These are phyloP conservation scores for Anthoptus insignis DNA, from an alignment of 2,888 invertebrate genomes.

Conservation along the genomic window DNA sequence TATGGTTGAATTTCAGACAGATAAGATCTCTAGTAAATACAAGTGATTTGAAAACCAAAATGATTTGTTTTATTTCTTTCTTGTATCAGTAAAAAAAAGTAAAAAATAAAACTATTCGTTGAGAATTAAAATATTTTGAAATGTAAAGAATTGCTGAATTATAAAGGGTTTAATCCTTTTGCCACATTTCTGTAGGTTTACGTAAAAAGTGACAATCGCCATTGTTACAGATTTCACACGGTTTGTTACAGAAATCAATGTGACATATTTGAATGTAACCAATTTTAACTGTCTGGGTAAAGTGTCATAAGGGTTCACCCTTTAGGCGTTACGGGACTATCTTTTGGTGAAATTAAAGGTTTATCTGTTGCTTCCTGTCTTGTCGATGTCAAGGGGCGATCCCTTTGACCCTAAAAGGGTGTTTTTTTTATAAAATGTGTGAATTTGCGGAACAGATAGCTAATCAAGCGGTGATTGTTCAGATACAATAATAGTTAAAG, in stretches of 20 bases:
- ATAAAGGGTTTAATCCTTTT: constrained; percentile 67
- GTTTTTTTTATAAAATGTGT: constrained; percentile 62
- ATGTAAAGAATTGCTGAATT: too few species aligned
- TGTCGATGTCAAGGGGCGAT: constrained; percentile 72
- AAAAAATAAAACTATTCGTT: too few species aligned
- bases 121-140: too few species aligned
- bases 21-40: too few species aligned
- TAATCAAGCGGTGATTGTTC: constrained; percentile 60
- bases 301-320: too few species aligned
- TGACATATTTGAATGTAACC: constrained; percentile 77
- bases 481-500: too few species aligned
- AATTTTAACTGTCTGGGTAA: constrained; percentile 77
- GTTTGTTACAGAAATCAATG: constrained; percentile 75
- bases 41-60: too few species aligned
- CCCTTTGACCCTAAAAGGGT: constrained; percentile 69
- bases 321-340: constrained; percentile 69
- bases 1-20: too few species aligned
- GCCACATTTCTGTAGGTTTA: constrained; percentile 50
- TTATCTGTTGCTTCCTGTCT: constrained; percentile 71
- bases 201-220: constrained; percentile 52
- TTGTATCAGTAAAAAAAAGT: too few species aligned
- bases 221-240: constrained; percentile 82
- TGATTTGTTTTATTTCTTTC: too few species aligned
- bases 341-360: constrained; percentile 60
- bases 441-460: constrained; percentile 59